Conservation (phyloP, 2,888 invertebrate genomes). For the Nomada fabriciana region DNA sequence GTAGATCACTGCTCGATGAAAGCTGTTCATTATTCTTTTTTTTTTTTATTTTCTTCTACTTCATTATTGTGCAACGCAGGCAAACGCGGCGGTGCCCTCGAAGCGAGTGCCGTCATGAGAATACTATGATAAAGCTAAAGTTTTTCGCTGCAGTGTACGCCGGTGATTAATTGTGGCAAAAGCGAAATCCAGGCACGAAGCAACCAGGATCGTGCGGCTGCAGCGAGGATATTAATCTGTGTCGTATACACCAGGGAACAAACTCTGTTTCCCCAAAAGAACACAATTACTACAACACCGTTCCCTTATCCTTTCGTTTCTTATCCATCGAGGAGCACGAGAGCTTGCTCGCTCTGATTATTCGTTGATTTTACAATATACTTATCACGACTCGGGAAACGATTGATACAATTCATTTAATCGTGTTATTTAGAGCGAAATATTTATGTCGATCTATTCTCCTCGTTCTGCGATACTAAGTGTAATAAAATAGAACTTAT, state of each 20-base stretch:
- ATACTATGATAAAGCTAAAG: constrained; percentile 33
- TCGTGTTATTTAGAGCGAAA: too few relatives aligned
- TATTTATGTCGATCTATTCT: too few relatives aligned
- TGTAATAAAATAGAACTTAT: constrained; percentile 23
- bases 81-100: constrained; percentile 61
- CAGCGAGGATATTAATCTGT: constrained; percentile 70
- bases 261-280: constrained; percentile 78
- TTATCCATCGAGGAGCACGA: constrained; percentile 50
- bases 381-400: background rate
- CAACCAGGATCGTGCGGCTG: constrained; percentile 69
- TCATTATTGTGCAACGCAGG: constrained; percentile 50
- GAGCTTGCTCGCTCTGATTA: constrained; percentile 40
- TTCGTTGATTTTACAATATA: constrained; percentile 18
- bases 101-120: constrained; percentile 59
- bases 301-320: background rate
- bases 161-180: constrained; percentile 29
- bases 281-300: constrained; percentile 26
- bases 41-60: constrained; percentile 15
- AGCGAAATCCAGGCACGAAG: constrained; percentile 55
- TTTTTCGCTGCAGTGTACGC: constrained; percentile 34
- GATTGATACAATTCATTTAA: background rate
- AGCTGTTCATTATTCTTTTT: constrained; percentile 10
- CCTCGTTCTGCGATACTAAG: background rate
- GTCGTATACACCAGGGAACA: constrained; percentile 65
- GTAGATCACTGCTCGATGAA: constrained; percentile 1